phyloP scores from a whole-genome alignment of 2,113 vertebrate genomes.

The Lampris incognitus region DNA sequence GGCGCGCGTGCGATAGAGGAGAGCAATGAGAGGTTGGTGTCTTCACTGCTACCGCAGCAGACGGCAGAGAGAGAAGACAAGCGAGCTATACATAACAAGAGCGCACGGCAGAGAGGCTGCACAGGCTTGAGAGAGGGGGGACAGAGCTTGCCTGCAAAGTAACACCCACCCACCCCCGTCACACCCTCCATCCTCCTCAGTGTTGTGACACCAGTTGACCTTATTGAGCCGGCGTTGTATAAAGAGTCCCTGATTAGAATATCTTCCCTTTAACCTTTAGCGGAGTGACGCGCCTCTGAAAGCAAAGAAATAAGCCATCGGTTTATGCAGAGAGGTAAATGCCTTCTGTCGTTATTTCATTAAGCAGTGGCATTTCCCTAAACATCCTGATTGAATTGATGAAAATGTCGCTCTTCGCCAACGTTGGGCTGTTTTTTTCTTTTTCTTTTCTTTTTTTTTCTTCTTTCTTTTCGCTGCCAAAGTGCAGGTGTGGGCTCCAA shows the following conservation, averaged over 20 bases:
- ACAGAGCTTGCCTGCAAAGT: constrained; percentile 28
- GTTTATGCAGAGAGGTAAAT: constrained; percentile 66
- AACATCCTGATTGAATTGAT: constrained; percentile 39
- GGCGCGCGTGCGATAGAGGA: neutral
- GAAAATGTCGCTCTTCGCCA: constrained; percentile 36
- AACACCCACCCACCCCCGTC: constrained; percentile 45
- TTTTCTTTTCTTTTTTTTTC: neutral
- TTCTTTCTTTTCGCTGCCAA: constrained; percentile 6
- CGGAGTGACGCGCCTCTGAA: constrained; percentile 64
- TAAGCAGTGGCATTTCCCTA: constrained; percentile 64
- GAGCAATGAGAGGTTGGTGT: neutral
- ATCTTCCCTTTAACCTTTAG: constrained; percentile 81
- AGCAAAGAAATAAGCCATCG: constrained; percentile 60
- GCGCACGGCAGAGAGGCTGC: neutral
- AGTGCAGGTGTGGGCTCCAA: constrained; percentile 54
- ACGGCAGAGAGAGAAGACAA: neutral
- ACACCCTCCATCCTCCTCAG: constrained; percentile 54
- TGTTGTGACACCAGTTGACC: constrained; percentile 80
- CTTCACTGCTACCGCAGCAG: neutral
- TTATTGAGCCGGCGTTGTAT: constrained; percentile 79
- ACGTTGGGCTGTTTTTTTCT: neutral
- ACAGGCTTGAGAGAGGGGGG: constrained; percentile 12
- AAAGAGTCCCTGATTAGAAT: constrained; percentile 82
- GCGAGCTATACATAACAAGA: neutral
- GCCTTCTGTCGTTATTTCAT: constrained; percentile 64